A percentile compares a stretch with the other conserved stretches of the same genome.
Conservation (phyloP, 2,888 invertebrate genomes). For the Bombylius major region DNA sequence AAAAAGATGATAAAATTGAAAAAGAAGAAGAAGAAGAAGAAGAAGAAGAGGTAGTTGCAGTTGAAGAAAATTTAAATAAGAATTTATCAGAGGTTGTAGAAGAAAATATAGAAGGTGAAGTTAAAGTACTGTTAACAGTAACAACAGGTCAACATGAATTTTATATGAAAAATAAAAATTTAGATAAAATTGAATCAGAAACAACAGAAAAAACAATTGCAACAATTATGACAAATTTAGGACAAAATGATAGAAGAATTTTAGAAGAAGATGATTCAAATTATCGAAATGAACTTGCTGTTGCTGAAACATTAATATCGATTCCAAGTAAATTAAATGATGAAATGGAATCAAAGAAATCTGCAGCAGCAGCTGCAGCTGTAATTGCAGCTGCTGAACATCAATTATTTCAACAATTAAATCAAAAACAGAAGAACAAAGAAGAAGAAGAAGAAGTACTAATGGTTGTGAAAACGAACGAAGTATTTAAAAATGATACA, state of each 20-base stretch:
- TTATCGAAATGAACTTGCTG: conserved; percentile 10
- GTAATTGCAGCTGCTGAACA: background rate
- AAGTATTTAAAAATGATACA: too few relatives aligned
- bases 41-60: background rate
- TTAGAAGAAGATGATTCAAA: background rate
- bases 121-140: background rate
- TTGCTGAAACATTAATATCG: conserved; percentile 17
- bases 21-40: background rate
- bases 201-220: too few relatives aligned
- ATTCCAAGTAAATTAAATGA: conserved; percentile 13
- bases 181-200: background rate
- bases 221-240: too few relatives aligned
- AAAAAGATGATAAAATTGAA: background rate
- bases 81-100: background rate
- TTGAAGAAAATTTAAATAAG: background rate
- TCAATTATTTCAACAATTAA: background rate
- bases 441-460: background rate
- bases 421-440: background rate
- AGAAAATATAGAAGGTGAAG: background rate
- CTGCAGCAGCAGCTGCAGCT: background rate
- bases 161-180: background rate
- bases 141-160: background rate
- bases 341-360: background rate
- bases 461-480: background rate
- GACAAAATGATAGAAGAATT: background rate